Evolutionary conservation across 2,888 invertebrate species (phyloP).

Genomic region (Agonopterix arenella): DNA sequence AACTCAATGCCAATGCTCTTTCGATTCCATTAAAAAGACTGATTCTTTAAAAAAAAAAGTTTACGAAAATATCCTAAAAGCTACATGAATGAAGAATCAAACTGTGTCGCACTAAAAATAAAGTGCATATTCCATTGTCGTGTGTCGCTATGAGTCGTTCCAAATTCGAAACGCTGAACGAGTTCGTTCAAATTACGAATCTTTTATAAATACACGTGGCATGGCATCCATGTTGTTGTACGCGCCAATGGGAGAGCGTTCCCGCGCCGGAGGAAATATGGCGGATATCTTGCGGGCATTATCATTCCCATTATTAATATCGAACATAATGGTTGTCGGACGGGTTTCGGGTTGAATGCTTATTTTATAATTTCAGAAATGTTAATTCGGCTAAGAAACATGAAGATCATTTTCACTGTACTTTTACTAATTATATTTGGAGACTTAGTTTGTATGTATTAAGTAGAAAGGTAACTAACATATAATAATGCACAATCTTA

Average conservation of each 20-base stretch:
- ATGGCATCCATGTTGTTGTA: conserved; percentile 58
- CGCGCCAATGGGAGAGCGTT: conserved; percentile 54
- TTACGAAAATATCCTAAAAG: neutral
- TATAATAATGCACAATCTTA: no score
- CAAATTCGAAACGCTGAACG: conserved; percentile 18
- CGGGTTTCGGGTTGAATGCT: conserved; percentile 7
- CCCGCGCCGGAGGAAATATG: conserved; percentile 46
- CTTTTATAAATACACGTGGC: conserved; percentile 35
- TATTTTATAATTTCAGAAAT: no score
- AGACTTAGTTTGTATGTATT: no score
- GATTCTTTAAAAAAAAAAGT: neutral
- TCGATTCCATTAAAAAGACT: conserved; percentile 10
- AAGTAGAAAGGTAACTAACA: no score
- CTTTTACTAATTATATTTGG: no score
- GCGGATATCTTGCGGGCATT: conserved; percentile 45
- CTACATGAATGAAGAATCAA: neutral
- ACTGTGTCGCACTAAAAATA: neutral
- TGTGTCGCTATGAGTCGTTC: conserved; percentile 9
- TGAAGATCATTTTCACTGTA: no score
- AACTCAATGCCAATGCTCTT: conserved; percentile 23
- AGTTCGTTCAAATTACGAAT: conserved; percentile 26
- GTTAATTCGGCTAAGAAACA: no score
- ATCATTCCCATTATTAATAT: conserved; percentile 52
- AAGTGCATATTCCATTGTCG: neutral
- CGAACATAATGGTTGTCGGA: conserved; percentile 30